Base-by-base conservation (phyloP, 2,888 invertebrate genomes). In the Eristalis arbustorum region DNA sequence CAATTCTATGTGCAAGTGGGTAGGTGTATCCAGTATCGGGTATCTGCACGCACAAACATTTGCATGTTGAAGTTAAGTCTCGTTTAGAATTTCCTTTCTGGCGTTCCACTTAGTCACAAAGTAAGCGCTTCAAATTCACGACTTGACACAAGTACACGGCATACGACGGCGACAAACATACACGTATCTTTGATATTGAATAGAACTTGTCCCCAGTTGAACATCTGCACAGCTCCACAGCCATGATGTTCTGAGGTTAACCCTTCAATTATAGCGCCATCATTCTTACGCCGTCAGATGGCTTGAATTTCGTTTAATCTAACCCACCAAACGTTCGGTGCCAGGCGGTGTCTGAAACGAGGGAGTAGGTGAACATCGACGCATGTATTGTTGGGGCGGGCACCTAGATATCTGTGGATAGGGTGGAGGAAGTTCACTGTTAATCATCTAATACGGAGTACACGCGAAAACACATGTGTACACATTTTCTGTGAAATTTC, bases 241-340 rank as follows among this genome's bases (percentile, higher is more conserved):
- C 25, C 34, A 37, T 56, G 23, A 72, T 73, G 72, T 68, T 68
- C 67, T 76, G 84, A 61, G 84, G 84, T 84, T 84, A 84, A 84
- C 84, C 76, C 81, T 81, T 81, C 76, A 76, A 84, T 84, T 84
- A 84, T 76, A 31, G 49, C 40, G 59, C 76, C 84, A 84, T 84
- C 81, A 81, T 81, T 69, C 69, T 63, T 59, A 72, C 64, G 59
- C 61, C 64, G 63, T 25, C 80, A 80, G 80, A 84, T 84, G 75
- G 83, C 80, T 75, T 67, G 66, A 67, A 64, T 71, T 84, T 71
- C 64, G 71, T 75, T 81, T 68, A 67, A 76, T 73, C 64, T 63
- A 68, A 61, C 42, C 62, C 63, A 73, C 72, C 49, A 81, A 76
- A 73, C 76, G 56, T 68, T 75, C 31, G 37, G 74, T 59, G 68